A percentile compares a stretch with the other conserved stretches of the same genome.
Conservation (phyloP, 1,140 invertebrate species). For the Telenomus remus region DNA sequence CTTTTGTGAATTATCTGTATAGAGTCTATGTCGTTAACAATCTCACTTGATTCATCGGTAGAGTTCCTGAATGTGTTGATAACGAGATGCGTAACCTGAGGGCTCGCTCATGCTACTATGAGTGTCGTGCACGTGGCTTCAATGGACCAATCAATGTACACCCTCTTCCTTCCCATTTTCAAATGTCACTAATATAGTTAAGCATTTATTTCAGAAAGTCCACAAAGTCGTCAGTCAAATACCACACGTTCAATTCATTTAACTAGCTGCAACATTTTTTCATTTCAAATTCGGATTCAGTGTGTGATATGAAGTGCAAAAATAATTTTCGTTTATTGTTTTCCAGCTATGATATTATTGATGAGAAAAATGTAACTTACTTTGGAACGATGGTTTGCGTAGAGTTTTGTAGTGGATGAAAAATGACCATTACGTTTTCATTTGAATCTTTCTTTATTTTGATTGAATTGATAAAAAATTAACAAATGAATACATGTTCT, state of each 20-base stretch:
- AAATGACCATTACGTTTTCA: not conserved
- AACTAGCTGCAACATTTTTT: too few species aligned
- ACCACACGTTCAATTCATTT: conserved; percentile 13
- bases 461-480: conserved; percentile 4
- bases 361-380: too few species aligned
- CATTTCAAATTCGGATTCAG: too few species aligned
- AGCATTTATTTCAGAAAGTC: conserved; percentile 56
- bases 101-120: conserved; percentile 56
- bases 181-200: conserved; percentile 55
- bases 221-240: conserved; percentile 26
- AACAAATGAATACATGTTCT: conserved; percentile 4
- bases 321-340: too few species aligned
- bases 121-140: conserved; percentile 56
- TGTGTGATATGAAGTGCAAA: too few species aligned
- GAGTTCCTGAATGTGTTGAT: conserved; percentile 55
- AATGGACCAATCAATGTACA: conserved; percentile 58
- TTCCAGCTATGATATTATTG: too few species aligned
- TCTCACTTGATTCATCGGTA: conserved; percentile 52
- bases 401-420: not conserved
- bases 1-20: conserved; percentile 31
- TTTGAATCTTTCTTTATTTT: conserved; percentile 1
- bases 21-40: conserved; percentile 49
- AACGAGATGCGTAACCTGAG: conserved; percentile 58
- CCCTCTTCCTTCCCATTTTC: conserved; percentile 56
- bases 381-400: too few species aligned